Evolutionary conservation across 2,113 vertebrate genomes (phyloP), one percentile per base, ranked within the genome.

Genomic region (Marmota monax): DNA sequence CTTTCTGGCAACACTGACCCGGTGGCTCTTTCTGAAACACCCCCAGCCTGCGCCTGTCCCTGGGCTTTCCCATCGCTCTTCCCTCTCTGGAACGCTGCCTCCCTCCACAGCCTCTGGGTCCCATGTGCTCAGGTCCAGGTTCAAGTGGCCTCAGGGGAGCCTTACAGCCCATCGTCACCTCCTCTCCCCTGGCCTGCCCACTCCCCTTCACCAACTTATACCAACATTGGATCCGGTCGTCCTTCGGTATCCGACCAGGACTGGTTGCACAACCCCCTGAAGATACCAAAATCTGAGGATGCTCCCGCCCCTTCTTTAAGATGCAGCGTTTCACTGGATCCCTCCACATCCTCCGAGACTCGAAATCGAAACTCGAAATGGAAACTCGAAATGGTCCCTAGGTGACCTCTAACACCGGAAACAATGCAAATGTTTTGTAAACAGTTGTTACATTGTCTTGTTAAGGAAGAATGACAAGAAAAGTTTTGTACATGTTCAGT

Each of bases 31-130:
- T 22, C 61, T 39, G 34, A 34, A 45, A 29, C 32, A 51, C 37
- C 34, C 29, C 4, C 11, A 39, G 70, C 29, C 3, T 0, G 20
- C 3, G 22, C 65, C 14, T 12, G 78, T 25, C 37, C 53, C 13
- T 0, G 39, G 27, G 82, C 72, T 90, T 78, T 69, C 0, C 9
- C 3, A 14, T 11, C 5, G 69, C 27, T 74, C 65, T 65, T 56
- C 45, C 51, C n/a, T 51, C 74, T n/a, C 67, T 32, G 67, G 12
- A 73, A 78, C 18, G 32, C 37, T n/a, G 42, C 27, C 77, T 45
- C 61, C 45, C n/a, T 45, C 73, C 32, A 32, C 2, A 4, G 78
- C 56, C 70, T 18, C 61, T 20, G 63, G 76, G 67, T n/a, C 25
- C 72, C 1, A 0, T 9, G 58, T 84, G 48, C 39, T 39, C n/a